Evolutionary conservation across 1,140 invertebrate genomes (phyloP), one percentile per base, ranked within the genome.

Genomic region (Sitobion miscanthi): DNA sequence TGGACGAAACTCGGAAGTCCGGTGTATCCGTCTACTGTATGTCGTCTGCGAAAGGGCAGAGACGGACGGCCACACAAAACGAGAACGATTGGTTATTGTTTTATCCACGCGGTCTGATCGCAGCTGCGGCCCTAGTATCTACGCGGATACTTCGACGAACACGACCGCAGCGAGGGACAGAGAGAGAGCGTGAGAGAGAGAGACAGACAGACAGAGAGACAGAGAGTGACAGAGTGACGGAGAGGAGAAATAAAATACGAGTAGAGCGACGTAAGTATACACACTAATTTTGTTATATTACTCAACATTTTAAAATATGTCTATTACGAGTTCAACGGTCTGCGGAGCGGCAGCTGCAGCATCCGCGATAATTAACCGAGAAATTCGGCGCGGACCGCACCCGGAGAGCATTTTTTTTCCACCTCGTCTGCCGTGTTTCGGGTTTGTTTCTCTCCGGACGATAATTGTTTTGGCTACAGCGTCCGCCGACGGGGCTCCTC

Each of bases 361-460:
- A 35, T 52, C 30, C 7, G 38, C 1, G 90, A 91, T 91, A 91
- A 82, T 91, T 77, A 47, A 91, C 90, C 90, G 90, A 82, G 90
- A 91, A 91, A 91, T 91, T 91, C 52, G 42, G 57, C 57, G 90
- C 6, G 42, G 57, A 54, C 49, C 87, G 87, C 87, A 38, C 35
- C 52, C n/a, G 52, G 8, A 38, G 52, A 89, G 88, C n/a, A 35
- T 57, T 57, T 57, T 87, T 52, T 35, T n/a, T n/a, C 49, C 35
- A n/a, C 8, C 86, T 49, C 30, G 6, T 77, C 62, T 77, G 14
- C 30, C 11, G 30, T 69, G 45, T 87, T n/a, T 87, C 21, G 30
- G 30, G 14, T 49, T 49, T 49, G 9, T 47, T 88, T 54, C 23
- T 52, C 6, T 87, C 5, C 87, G 49, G 35, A 35, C 21, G 21